These are phyloP conservation scores for Homarus gammarus DNA, from an alignment of 2,888 invertebrate genomes.

Conservation along the genomic window DNA sequence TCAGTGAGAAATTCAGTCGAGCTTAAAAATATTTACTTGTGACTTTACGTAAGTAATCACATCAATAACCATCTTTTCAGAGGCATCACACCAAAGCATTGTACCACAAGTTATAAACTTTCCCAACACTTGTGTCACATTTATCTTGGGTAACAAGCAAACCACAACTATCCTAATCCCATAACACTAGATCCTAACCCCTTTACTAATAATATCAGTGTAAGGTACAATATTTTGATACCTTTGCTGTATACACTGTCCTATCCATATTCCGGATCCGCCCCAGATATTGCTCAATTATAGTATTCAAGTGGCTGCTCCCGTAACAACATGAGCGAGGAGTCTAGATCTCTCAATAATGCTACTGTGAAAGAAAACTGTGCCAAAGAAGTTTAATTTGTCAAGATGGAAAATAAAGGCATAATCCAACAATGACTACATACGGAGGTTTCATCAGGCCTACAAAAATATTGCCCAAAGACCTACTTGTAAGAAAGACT, in stretches of 20 bases:
- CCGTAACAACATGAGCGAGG: constrained; percentile 4
- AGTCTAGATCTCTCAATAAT: neutral
- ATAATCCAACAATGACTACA: neutral
- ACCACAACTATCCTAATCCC: too few species aligned
- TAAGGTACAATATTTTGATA: neutral
- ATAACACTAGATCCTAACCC: too few species aligned
- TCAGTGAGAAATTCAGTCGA: too few species aligned
- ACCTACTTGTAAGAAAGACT: neutral
- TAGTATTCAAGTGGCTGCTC: constrained; percentile 19
- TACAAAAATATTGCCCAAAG: neutral
- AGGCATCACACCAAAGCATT: too few species aligned
- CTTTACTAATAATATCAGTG: too few species aligned
- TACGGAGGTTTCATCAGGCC: neutral
- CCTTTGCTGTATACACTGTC: neutral
- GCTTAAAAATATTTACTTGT: too few species aligned
- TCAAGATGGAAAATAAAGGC: neutral
- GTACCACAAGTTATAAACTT: too few species aligned
- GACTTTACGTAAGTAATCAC: too few species aligned
- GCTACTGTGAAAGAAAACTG: neutral
- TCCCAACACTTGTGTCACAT: too few species aligned
- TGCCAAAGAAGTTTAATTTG: neutral
- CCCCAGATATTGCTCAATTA: constrained; percentile 36
- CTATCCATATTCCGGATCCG: constrained; percentile 18
- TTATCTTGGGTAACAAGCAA: too few species aligned
- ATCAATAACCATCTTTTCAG: neutral